Conservation (phyloP, 2,113 vertebrate genomes). For the Aspidoscelis tigris region DNA sequence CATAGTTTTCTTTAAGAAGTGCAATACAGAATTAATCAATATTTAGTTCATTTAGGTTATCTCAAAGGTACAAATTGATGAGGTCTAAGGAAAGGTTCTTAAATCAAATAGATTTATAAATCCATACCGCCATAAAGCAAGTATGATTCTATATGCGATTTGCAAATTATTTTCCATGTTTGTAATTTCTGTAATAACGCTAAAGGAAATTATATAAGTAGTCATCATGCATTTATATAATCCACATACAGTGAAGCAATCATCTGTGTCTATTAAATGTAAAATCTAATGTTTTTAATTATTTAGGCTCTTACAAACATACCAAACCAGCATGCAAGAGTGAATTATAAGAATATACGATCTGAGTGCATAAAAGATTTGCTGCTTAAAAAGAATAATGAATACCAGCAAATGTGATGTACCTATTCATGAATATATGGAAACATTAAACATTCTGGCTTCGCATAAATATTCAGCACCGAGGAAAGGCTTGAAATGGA, state of each 20-base stretch:
- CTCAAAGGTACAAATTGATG: slow-evolving; percentile 31
- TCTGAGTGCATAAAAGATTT: slow-evolving; percentile 21
- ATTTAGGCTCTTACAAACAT: not conserved
- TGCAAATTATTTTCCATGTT: not conserved
- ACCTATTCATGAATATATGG: not conserved
- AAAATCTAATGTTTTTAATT: not conserved
- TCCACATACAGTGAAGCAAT: not conserved
- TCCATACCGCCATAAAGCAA: not conserved
- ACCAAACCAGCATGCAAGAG: rapidly evolving
- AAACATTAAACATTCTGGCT: not conserved
- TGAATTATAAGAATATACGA: not conserved
- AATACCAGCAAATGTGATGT: rapidly evolving
- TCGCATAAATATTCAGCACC: slow-evolving; percentile 31
- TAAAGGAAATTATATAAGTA: slow-evolving; percentile 21
- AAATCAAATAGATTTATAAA: rapidly evolving
- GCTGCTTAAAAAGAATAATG: not conserved
- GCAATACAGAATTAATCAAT: slow-evolving; percentile 8
- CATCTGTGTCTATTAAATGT: not conserved
- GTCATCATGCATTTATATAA: slow-evolving; percentile 10
- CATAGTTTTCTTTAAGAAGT: slow-evolving; percentile 13
- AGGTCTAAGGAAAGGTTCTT: slow-evolving; percentile 1
- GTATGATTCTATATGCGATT: slow-evolving; percentile 21
- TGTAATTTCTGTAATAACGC: not conserved
- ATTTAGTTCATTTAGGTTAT: slow-evolving; percentile 40
- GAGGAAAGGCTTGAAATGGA: not conserved